Percentiles rank a stretch among this genome's conserved stretches.
phyloP scores from a whole-genome alignment of 2,888 invertebrate genomes.

The Tetranychus truncatus region DNA sequence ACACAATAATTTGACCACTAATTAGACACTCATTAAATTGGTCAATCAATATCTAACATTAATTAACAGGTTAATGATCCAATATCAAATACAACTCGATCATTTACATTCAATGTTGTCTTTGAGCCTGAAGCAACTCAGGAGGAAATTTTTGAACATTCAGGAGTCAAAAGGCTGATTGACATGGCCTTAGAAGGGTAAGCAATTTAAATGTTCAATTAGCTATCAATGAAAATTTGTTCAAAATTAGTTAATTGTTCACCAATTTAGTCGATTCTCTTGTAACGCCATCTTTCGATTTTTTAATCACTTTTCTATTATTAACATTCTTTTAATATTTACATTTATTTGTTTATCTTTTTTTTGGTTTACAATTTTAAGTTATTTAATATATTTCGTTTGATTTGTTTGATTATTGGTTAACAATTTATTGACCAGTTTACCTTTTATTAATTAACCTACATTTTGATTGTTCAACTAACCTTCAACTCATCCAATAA shows the following conservation, averaged over 20 bases:
- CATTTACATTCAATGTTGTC: slow-evolving; percentile 85
- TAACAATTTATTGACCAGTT: background rate
- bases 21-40: too few species aligned
- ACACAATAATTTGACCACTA: too few species aligned
- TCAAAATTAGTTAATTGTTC: background rate
- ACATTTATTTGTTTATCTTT: too few species aligned
- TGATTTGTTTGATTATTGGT: background rate
- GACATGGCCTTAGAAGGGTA: slow-evolving; percentile 80
- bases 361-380: too few species aligned
- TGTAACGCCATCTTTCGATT: background rate
- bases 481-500: too few species aligned
- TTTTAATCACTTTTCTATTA: background rate
- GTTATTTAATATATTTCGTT: too few species aligned
- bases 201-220: background rate
- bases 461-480: too few species aligned
- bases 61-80: slow-evolving; percentile 33
- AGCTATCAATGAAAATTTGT: background rate
- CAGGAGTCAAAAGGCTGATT: slow-evolving; percentile 68
- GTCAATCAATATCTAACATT: background rate
- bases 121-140: slow-evolving; percentile 75
- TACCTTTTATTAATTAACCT: slow-evolving; percentile 1
- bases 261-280: background rate
- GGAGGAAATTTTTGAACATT: slow-evolving; percentile 68
- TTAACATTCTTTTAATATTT: too few species aligned
- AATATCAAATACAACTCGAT: slow-evolving; percentile 31